phyloP scores from a whole-genome alignment of 2,113 vertebrate genomes.

The Poicephalus gulielmi region DNA sequence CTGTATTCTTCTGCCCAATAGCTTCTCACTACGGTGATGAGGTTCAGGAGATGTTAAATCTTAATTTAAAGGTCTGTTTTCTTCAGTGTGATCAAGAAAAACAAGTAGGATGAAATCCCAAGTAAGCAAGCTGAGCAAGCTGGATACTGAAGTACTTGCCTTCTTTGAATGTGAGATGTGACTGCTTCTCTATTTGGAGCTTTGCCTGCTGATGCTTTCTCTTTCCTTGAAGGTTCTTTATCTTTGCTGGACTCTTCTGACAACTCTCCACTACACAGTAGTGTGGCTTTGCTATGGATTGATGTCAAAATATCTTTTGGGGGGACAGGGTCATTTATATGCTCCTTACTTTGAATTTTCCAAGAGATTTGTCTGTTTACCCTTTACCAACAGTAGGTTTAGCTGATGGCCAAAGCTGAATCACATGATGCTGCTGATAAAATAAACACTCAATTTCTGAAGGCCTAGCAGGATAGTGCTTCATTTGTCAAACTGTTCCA shows the following conservation, averaged over 20 bases:
- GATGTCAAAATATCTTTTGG: not conserved
- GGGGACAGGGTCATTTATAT: not conserved
- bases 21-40: not conserved
- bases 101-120: not conserved
- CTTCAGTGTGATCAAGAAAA: not conserved
- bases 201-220: not conserved
- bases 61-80: not conserved
- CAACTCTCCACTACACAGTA: not conserved
- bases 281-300: not conserved
- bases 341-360: not conserved
- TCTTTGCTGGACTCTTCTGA: not conserved
- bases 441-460: not conserved
- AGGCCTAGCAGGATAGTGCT: not conserved
- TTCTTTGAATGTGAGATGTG: not conserved
- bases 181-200: not conserved
- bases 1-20: not conserved
- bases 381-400: not conserved
- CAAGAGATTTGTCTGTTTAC: not conserved
- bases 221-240: not conserved
- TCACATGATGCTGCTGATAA: not conserved
- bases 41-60: not conserved
- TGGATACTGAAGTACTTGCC: not conserved
- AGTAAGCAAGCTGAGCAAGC: not conserved
- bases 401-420: not conserved
- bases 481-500: not conserved